Conservation (phyloP, 2,888 invertebrate genomes). For the Luperina nickerlii region DNA sequence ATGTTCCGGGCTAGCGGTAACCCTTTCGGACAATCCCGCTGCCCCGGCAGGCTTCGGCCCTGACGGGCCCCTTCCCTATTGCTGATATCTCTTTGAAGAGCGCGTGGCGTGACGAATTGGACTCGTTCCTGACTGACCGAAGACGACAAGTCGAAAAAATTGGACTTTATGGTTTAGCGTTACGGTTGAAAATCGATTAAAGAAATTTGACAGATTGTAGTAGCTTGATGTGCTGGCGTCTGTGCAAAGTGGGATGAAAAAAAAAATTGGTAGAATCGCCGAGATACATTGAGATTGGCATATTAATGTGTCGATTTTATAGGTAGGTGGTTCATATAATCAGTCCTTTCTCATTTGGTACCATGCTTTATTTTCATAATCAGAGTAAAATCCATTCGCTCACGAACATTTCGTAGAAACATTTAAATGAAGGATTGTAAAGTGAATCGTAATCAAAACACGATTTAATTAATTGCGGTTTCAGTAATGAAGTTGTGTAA, state of each 20-base stretch:
- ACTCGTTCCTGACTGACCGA: background rate
- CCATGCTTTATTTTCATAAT: background rate
- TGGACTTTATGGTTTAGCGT: too few relatives aligned
- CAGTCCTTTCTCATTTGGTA: background rate
- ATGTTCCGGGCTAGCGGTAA: too few relatives aligned
- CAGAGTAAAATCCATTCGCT: background rate
- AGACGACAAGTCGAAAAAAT: too few relatives aligned
- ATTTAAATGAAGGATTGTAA: conserved; percentile 8
- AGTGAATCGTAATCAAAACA: conserved; percentile 36
- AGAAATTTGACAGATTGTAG: too few relatives aligned
- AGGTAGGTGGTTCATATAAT: background rate
- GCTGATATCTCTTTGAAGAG: too few relatives aligned
- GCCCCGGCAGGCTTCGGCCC: too few relatives aligned
- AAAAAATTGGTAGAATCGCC: background rate
- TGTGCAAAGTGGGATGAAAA: too few relatives aligned
- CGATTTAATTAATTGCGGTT: conserved; percentile 33
- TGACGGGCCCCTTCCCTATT: too few relatives aligned
- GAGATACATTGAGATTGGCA: background rate
- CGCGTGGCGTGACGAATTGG: background rate
- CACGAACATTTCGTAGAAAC: conserved; percentile 7
- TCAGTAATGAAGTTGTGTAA: conserved; percentile 28
- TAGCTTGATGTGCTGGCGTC: too few relatives aligned
- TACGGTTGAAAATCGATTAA: too few relatives aligned
- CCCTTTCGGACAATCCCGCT: too few relatives aligned
- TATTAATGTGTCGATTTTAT: too few relatives aligned